These are phyloP conservation scores for Thalassoma bifasciatum DNA, from an alignment of 2,113 vertebrate genomes.

Conservation along the genomic window DNA sequence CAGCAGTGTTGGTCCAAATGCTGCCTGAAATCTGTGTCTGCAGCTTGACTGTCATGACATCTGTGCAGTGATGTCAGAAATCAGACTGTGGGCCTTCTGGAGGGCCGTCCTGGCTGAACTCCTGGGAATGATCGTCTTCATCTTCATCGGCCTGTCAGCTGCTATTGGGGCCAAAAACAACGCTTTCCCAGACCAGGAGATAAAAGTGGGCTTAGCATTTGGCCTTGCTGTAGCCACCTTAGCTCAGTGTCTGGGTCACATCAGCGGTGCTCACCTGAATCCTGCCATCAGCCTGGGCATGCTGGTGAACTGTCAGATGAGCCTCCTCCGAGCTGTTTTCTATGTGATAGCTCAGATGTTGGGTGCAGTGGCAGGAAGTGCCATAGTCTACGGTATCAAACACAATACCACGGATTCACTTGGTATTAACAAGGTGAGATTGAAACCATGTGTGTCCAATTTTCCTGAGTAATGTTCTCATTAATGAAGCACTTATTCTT, in stretches of 20 bases:
- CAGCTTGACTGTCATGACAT: not conserved
- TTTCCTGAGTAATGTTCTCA: not conserved
- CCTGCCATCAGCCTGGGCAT: slow-evolving; percentile 86
- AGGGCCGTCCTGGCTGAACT: slow-evolving; percentile 85
- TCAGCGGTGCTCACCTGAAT: slow-evolving; percentile 88
- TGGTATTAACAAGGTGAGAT: slow-evolving; percentile 70
- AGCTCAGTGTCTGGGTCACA: slow-evolving; percentile 86
- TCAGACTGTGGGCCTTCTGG: slow-evolving; percentile 80
- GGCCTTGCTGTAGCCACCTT: slow-evolving; percentile 86
- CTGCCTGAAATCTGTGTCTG: not conserved
- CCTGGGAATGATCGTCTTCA: slow-evolving; percentile 86
- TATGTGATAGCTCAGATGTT: slow-evolving; percentile 87
- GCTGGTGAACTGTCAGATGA: slow-evolving; percentile 88
- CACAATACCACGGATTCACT: slow-evolving; percentile 62
- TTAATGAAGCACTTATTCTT: slow-evolving; percentile 20
- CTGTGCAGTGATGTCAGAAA: slow-evolving; percentile 37
- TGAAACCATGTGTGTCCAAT: slow-evolving; percentile 14
- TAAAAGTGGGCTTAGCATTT: slow-evolving; percentile 90
- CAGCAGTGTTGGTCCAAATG: not conserved
- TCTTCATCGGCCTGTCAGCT: slow-evolving; percentile 85
- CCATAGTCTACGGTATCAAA: slow-evolving; percentile 40
- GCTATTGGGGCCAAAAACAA: slow-evolving; percentile 81
- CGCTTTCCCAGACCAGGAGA: slow-evolving; percentile 80
- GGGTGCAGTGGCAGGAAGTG: slow-evolving; percentile 78
- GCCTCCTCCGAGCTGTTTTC: slow-evolving; percentile 83